Evolutionary conservation across 2,113 vertebrate genomes (phyloP).

Genomic region (Corynorhinus townsendii): DNA sequence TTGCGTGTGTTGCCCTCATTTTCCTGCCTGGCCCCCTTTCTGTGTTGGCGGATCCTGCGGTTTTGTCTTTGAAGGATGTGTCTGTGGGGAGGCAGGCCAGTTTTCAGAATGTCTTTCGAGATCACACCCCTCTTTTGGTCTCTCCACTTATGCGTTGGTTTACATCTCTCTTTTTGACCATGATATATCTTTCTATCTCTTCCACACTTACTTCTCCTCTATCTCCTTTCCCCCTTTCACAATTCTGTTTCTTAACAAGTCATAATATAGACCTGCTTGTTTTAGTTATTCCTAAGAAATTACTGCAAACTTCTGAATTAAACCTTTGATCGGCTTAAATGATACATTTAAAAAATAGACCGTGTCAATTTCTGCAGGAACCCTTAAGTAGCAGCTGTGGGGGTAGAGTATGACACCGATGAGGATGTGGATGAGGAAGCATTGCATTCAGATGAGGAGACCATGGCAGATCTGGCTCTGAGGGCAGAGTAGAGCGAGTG

Average conservation of each 20-base stretch:
- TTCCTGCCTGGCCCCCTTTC: background rate
- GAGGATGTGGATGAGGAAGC: background rate
- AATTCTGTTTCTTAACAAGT: background rate
- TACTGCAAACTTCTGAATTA: constrained; percentile 7
- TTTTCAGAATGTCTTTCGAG: background rate
- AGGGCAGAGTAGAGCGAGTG: background rate
- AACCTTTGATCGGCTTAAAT: background rate
- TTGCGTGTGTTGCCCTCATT: background rate
- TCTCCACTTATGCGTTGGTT: background rate
- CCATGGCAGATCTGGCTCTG: background rate
- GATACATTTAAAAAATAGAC: background rate
- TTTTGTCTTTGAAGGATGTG: background rate
- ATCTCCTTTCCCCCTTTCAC: background rate
- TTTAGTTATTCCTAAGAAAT: background rate
- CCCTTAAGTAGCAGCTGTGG: background rate
- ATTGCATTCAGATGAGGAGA: background rate
- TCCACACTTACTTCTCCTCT: background rate
- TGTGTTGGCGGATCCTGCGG: background rate
- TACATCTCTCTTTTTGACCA: background rate
- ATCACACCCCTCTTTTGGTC: background rate
- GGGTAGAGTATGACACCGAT: background rate
- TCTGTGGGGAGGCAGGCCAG: background rate
- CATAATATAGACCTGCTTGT: background rate
- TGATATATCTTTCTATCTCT: background rate
- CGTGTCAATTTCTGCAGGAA: background rate